A percentile compares a stretch with the other conserved stretches of the same genome.
phyloP scores from a whole-genome alignment of 2,888 invertebrate genomes.

The Drosophila algonquin region DNA sequence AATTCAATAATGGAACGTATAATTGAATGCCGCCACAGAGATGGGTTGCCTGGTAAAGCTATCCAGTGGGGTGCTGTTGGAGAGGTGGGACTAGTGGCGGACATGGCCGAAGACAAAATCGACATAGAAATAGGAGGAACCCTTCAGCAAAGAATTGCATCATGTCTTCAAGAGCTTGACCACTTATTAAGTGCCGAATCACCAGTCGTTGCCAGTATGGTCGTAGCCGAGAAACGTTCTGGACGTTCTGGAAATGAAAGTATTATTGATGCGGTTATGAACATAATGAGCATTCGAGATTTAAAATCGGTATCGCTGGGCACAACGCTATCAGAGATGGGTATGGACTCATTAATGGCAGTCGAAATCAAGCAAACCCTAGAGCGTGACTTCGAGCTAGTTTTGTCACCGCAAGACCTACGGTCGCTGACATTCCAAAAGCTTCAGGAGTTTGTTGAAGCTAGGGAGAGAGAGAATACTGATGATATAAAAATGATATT shows the following conservation, averaged over 20 bases:
- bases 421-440: constrained; percentile 89
- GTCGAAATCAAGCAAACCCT: constrained; percentile 97
- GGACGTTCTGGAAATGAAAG: constrained; percentile 87
- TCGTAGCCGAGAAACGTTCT: constrained; percentile 92
- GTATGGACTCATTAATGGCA: constrained; percentile 98
- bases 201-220: constrained; percentile 91
- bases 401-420: constrained; percentile 93
- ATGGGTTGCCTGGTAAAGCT: constrained; percentile 91
- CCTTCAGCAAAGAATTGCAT: constrained; percentile 92
- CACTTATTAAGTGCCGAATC: constrained; percentile 89
- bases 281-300: constrained; percentile 88
- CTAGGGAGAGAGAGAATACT: constrained; percentile 66
- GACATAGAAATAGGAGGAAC: constrained; percentile 91
- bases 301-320: constrained; percentile 89
- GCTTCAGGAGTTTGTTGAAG: constrained; percentile 81
- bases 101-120: constrained; percentile 89
- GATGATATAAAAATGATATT: constrained; percentile 81
- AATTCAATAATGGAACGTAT: constrained; percentile 96
- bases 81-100: constrained; percentile 92
- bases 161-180: constrained; percentile 91
- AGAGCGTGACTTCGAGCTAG: constrained; percentile 94
- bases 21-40: constrained; percentile 89
- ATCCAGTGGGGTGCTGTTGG: constrained; percentile 97
- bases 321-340: constrained; percentile 93
- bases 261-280: constrained; percentile 89